A percentile compares a stretch with the other conserved stretches of the same genome.
Conservation (phyloP, 2,888 invertebrate species). For the Conistra vaccinii region DNA sequence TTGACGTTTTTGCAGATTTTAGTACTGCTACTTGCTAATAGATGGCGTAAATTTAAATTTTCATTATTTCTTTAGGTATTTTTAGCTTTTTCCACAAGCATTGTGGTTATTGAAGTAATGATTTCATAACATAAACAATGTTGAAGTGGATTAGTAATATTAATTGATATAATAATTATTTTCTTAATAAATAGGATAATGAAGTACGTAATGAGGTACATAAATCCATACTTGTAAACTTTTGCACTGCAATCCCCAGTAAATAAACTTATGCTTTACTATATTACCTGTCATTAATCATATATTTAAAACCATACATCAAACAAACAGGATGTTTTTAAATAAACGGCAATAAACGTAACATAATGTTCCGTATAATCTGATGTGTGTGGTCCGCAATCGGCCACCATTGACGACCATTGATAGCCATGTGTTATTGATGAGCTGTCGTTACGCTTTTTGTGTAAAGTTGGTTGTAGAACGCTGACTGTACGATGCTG, state of each 20-base stretch:
- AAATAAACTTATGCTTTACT: too few species aligned
- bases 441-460: constrained; percentile 42
- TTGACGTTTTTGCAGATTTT: constrained; percentile 6
- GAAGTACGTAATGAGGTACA: too few species aligned
- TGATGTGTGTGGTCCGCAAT: constrained; percentile 41
- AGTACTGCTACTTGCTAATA: constrained; percentile 21
- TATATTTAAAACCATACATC: constrained; percentile 23
- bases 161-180: too few species aligned
- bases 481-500: neutral
- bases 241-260: too few species aligned
- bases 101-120: too few species aligned
- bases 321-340: constrained; percentile 30
- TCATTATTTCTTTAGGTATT: neutral
- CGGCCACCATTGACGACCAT: constrained; percentile 26
- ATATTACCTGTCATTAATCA: constrained; percentile 9
- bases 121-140: neutral
- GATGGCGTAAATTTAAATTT: constrained; percentile 24
- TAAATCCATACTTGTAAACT: too few species aligned
- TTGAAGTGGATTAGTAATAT: neutral
- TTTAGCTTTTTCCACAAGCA: neutral
- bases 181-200: too few species aligned
- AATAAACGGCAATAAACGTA: constrained; percentile 45
- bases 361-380: constrained; percentile 46
- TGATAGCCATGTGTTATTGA: constrained; percentile 45
- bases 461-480: constrained; percentile 18